Evolutionary conservation across 1,140 invertebrate species (phyloP), one percentile per base, ranked within the genome.

Genomic region (Neoseiulus cucumeris): DNA sequence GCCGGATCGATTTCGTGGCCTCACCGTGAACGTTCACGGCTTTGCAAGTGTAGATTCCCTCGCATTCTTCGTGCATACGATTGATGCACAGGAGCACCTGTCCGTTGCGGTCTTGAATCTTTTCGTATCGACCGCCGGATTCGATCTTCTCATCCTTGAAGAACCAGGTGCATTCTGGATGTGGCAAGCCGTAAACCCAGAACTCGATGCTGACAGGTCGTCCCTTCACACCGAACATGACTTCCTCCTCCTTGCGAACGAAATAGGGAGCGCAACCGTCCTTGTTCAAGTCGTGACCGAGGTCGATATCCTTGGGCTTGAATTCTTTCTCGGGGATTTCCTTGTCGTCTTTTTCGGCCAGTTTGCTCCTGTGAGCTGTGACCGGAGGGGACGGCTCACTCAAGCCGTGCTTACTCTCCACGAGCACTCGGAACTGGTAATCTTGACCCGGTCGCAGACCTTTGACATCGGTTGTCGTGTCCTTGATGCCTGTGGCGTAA

Each of bases 321-420:
- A 69, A 66, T 41, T 71, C 66, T 39, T 42, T 66, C 71, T 85
- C 86, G 0, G 85, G 83, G 44, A 85, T 82, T 20, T 87, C 85
- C 2, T 89, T 47, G 45, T 47, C 45, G 14, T 59, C 51, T 20
- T 59, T 59, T 9, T 59, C 51, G 1, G 22, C 83, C 1, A 91
- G 75, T 75, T 86, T 86, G 39, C 84, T 81, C 65, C 86, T 78
- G 69, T 86, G 86, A 0, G 89, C 91, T 64, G 85, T 81, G 0
- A 85, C 85, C 72, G 83, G 89, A 6, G 89, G 89, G 33, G 87
- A 91, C 0, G 92, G 91, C 73, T 95, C 91, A 74, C 89, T 92
- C n/a, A 94, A 82, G n/a, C 91, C 92, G 72, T 89, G 90, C 74
- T 91, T 89, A 74, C 95, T 95, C 72, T 94, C 90, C 1, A 94